Conservation (phyloP, 1,140 invertebrate genomes). For the Drosophila bocki region DNA sequence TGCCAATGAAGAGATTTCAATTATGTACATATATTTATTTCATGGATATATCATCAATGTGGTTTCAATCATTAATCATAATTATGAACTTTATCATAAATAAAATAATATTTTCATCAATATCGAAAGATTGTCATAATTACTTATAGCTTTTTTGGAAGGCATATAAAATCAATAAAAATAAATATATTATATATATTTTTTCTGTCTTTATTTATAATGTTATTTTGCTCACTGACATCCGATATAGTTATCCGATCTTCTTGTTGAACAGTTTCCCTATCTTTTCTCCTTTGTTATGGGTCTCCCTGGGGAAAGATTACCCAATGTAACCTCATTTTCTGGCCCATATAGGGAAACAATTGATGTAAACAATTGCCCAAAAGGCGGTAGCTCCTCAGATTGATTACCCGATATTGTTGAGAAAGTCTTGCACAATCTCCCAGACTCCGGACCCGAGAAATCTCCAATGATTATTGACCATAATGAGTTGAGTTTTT, state of each 20-base stretch:
- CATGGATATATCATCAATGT: background rate
- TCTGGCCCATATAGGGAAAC: conserved; percentile 49
- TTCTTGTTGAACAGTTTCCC: conserved; percentile 6
- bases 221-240: background rate
- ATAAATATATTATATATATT: background rate
- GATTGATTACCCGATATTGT: conserved; percentile 62
- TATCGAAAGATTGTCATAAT: background rate
- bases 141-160: background rate
- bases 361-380: conserved; percentile 57
- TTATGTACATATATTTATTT: background rate
- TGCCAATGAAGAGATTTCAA: background rate
- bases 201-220: background rate
- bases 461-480: conserved; percentile 49
- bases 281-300: conserved; percentile 25
- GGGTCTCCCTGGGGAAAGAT: conserved; percentile 13
- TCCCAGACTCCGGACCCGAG: conserved; percentile 4
- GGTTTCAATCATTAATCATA: background rate
- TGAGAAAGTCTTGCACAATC: conserved; percentile 48
- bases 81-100: background rate
- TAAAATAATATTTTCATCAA: background rate
- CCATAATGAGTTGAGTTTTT: conserved; percentile 70
- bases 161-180: background rate
- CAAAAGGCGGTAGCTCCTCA: conserved; percentile 55
- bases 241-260: conserved; percentile 37
- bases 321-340: conserved; percentile 46